phyloP scores from a whole-genome alignment of 2,797 vertebrate genomes.

The Hephaestus fuliginosus region DNA sequence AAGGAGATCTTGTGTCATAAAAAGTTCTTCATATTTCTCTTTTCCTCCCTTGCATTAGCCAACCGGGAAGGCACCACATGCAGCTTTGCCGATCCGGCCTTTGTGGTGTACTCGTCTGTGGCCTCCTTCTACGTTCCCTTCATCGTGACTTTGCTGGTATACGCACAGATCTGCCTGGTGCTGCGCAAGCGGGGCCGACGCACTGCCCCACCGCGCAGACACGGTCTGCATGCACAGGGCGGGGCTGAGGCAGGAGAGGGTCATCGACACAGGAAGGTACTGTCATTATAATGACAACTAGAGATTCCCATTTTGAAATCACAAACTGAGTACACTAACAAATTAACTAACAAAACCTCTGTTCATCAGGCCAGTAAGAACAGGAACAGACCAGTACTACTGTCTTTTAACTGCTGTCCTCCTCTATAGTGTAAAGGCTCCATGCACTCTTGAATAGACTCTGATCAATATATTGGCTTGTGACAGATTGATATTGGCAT shows the following conservation, averaged over 20 bases:
- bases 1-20: not conserved
- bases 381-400: not conserved
- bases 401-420: not conserved
- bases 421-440: not conserved
- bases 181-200: conserved; percentile 83
- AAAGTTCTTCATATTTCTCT: not conserved
- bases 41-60: conserved; percentile 58
- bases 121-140: conserved; percentile 89
- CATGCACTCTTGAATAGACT: not conserved
- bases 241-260: conserved; percentile 57
- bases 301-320: not conserved
- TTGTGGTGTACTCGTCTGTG: conserved; percentile 88
- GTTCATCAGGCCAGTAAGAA: not conserved
- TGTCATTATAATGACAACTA: too few species aligned
- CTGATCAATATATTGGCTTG: not conserved
- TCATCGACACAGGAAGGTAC: conserved; percentile 79
- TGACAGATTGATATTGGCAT: not conserved
- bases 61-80: conserved; percentile 81
- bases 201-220: conserved; percentile 76
- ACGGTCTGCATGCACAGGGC: conserved; percentile 50
- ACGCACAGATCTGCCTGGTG: conserved; percentile 87
- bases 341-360: not conserved
- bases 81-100: conserved; percentile 87
- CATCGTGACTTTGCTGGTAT: conserved; percentile 87
- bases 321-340: not conserved